Evolutionary conservation across 2,888 invertebrate species (phyloP), one percentile per base, ranked within the genome.

Genomic region (Eremobia ochroleuca): DNA sequence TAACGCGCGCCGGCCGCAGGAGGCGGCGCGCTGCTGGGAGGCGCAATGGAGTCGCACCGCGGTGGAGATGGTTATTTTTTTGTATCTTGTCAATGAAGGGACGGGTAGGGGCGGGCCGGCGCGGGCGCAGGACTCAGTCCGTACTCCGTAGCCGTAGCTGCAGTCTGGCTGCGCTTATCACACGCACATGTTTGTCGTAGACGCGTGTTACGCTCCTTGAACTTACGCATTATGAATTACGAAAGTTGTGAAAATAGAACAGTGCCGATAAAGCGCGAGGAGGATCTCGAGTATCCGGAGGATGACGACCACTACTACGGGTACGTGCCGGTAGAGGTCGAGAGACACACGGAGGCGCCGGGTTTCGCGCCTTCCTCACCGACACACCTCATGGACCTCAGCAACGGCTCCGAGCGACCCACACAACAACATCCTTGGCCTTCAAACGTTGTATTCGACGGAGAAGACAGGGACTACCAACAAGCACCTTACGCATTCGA

Each of bases 41-140:
- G 93, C 92, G 92, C 92, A 80, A 85, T 89, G 89, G 88, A 90
- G 85, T 85, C 88, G 84, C 88, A 74, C 81, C 67, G 91, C 91
- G 88, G 90, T 93, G 94, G 94, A 95, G 93, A 93, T 94, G 96
- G 94, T 93, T 93, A 93, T 95, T 96, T 96, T 91, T 96, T 96
- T 96, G 94, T 96, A 92, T 95, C 95, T 96, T 95, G 96, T 96
- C 96, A 96, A 95, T 95, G 96, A 96, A 96, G 95, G 95, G 94
- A 94, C 95, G 95, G 93, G 93, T 92, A 92, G 95, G 95, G 96
- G 96, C 95, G 95, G 95, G 89, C 91, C 92, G 90, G 87, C 87
- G 84, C 89, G 82, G 85, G 84, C 92, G 90, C 93, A 93, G 93
- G 94, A 92, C 90, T 91, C 93, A 93, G 93, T 94, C 90, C 86